These are phyloP conservation scores for Bufo gargarizans DNA, from an alignment of 2,113 vertebrate species.

Conservation along the genomic window DNA sequence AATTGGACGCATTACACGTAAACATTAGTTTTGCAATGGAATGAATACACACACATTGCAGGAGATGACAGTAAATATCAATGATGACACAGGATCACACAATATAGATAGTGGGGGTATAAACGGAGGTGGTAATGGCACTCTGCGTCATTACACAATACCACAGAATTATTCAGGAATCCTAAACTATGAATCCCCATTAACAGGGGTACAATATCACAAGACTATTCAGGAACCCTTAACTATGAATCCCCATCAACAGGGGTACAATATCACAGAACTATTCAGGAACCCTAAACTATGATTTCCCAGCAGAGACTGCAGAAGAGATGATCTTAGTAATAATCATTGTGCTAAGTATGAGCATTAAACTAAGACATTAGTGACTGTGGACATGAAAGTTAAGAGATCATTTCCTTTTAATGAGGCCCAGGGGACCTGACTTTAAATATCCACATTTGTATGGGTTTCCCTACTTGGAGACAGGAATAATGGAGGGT, in stretches of 20 bases:
- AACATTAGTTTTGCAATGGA: no score
- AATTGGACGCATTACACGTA: no score
- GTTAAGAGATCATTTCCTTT: conserved; percentile 42
- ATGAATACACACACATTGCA: no score
- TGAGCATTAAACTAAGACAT: not conserved
- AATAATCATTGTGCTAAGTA: not conserved
- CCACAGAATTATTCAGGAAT: not conserved
- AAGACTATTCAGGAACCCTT: not conserved
- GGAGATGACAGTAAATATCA: no score
- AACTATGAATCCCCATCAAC: not conserved
- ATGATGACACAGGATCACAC: no score
- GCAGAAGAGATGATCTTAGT: not conserved
- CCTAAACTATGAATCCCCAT: not conserved
- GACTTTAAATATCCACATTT: not conserved
- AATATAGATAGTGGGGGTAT: no score
- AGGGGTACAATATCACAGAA: not conserved
- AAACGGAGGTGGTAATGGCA: no score
- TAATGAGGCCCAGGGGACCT: not conserved
- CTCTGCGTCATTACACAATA: not conserved
- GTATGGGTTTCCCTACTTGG: not conserved
- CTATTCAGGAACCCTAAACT: not conserved
- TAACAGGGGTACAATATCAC: not conserved
- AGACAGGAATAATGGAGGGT: conserved; percentile 25
- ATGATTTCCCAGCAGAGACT: not conserved
- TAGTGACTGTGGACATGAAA: conserved; percentile 3